These are phyloP conservation scores for Leptoclinus maculatus DNA, from an alignment of 2,797 vertebrate species.

Conservation along the genomic window DNA sequence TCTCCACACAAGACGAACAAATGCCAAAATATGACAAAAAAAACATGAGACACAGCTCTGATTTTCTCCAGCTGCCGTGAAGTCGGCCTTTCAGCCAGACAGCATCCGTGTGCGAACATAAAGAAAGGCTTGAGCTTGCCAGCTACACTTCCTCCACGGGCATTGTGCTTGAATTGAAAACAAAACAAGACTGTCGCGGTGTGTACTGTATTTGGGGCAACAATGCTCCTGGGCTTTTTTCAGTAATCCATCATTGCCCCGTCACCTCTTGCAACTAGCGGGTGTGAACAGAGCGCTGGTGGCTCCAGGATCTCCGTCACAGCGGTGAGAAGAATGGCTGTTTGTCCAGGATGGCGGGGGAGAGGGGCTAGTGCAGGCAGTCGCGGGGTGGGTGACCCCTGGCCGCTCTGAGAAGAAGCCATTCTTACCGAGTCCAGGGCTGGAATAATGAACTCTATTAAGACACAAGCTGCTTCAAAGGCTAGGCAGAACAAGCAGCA, in stretches of 20 bases:
- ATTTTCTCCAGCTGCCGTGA: slow-evolving; percentile 48
- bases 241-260: slow-evolving; percentile 75
- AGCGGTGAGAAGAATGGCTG: slow-evolving; percentile 78
- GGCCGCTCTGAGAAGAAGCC: slow-evolving; percentile 75
- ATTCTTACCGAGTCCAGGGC: slow-evolving; percentile 73
- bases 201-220: slow-evolving; percentile 68
- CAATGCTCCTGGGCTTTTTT: slow-evolving; percentile 64
- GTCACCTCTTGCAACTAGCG: slow-evolving; percentile 60
- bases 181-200: slow-evolving; percentile 63
- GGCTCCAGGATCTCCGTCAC: slow-evolving; percentile 81
- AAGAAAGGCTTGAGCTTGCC: slow-evolving; percentile 52
- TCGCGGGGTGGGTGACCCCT: slow-evolving; percentile 70
- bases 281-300: slow-evolving; percentile 63
- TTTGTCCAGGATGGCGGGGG: slow-evolving; percentile 69
- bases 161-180: slow-evolving; percentile 74
- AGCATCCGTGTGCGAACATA: slow-evolving; percentile 42
- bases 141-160: slow-evolving; percentile 65
- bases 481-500: slow-evolving; percentile 68
- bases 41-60: slow-evolving; percentile 8
- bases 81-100: slow-evolving; percentile 45
- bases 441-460: slow-evolving; percentile 82
- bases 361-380: slow-evolving; percentile 45
- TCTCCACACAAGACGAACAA: slow-evolving; percentile 9
- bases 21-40: background rate
- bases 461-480: slow-evolving; percentile 77